phyloP scores from a whole-genome alignment of 2,797 vertebrate genomes.

The Coranthus polyacanthus region DNA sequence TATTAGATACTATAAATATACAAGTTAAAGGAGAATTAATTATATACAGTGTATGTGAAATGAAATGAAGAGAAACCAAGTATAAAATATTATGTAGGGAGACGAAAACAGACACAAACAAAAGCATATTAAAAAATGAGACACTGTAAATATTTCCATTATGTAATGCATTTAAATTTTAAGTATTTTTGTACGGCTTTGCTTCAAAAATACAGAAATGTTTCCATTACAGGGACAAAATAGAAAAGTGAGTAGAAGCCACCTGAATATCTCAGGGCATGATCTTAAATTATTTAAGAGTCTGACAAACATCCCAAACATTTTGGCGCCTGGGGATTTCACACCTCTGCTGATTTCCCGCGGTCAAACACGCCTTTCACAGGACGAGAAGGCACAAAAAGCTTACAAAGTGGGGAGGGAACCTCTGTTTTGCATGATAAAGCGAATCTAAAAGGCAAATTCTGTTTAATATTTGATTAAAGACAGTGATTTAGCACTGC shows the following conservation, averaged over 20 bases:
- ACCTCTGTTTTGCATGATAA: neutral
- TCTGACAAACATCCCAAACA: neutral
- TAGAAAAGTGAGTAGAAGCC: neutral
- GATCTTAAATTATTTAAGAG: slow-evolving; percentile 5
- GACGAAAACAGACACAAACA: too few species aligned
- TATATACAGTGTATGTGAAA: too few species aligned
- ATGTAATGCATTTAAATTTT: neutral
- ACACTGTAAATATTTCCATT: neutral
- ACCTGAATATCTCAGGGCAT: neutral
- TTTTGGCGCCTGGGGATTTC: slow-evolving; percentile 11
- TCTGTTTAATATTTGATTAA: neutral
- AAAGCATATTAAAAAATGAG: neutral
- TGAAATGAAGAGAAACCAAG: too few species aligned
- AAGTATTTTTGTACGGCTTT: too few species aligned
- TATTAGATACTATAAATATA: neutral
- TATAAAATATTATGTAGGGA: neutral
- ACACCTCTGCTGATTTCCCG: neutral
- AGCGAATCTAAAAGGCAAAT: neutral
- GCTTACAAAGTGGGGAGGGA: neutral
- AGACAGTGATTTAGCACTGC: neutral
- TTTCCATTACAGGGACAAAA: neutral
- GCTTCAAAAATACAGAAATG: neutral
- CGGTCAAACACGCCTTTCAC: slow-evolving; percentile 13
- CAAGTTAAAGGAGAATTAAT: neutral
- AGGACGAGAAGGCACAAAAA: neutral